These are phyloP conservation scores for Petaurus breviceps DNA, from an alignment of 2,113 vertebrate species.

Conservation along the genomic window DNA sequence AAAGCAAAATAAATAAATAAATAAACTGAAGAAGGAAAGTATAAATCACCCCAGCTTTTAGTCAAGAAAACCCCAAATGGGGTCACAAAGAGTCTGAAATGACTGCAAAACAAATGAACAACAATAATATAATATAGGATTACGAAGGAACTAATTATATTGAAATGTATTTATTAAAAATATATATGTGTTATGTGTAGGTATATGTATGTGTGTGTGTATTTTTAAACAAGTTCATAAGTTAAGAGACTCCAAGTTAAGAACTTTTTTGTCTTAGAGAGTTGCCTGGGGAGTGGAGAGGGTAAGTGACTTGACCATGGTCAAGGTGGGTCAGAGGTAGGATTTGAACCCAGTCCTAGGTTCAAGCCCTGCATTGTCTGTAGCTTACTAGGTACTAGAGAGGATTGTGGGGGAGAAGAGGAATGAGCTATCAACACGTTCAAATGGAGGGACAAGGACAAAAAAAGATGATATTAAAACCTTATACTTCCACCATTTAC, in stretches of 20 bases:
- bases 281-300: neutral
- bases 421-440: neutral
- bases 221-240: too few relatives aligned
- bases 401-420: neutral
- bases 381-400: neutral
- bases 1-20: too few relatives aligned
- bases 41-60: too few relatives aligned
- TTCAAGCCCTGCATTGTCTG: neutral
- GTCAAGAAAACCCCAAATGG: too few relatives aligned
- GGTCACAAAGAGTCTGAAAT: too few relatives aligned
- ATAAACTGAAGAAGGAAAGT: too few relatives aligned
- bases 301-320: neutral
- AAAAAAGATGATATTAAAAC: neutral
- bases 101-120: too few relatives aligned
- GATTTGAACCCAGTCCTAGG: too few relatives aligned
- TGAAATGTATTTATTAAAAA: neutral
- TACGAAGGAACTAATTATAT: neutral
- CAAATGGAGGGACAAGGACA: neutral
- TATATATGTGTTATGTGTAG: neutral
- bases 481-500: neutral
- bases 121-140: neutral
- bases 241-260: neutral
- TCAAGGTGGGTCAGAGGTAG: neutral
- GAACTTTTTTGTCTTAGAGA: neutral
- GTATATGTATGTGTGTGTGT: too few relatives aligned